phyloP scores from a whole-genome alignment of 1,140 invertebrate species.

The Aphelinus atriplicis region DNA sequence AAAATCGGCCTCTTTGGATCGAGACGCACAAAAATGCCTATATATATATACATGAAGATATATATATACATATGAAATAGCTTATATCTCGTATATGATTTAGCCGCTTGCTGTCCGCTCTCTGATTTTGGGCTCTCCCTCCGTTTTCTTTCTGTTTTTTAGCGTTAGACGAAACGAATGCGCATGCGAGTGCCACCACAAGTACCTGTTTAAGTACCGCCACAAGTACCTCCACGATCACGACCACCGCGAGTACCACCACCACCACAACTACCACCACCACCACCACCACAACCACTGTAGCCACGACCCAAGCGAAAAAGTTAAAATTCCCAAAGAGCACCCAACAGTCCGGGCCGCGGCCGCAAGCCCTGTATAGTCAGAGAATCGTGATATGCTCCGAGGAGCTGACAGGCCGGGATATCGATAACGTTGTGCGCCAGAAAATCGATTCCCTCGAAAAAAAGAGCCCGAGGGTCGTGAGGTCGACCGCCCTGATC shows the following conservation, averaged over 20 bases:
- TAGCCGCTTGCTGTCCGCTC: conserved; percentile 19
- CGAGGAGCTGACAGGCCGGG: conserved; percentile 59
- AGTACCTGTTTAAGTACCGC: conserved; percentile 48
- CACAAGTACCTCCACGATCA: conserved; percentile 39
- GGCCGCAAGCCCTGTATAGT: conserved; percentile 62
- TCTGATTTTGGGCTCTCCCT: conserved; percentile 61
- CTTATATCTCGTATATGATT: neutral
- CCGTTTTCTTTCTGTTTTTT: conserved; percentile 65
- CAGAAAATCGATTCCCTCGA: conserved; percentile 60
- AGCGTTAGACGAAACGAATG: conserved; percentile 66
- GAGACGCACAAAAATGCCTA: neutral
- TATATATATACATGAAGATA: too few species aligned
- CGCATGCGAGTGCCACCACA: conserved; percentile 64
- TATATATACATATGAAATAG: too few species aligned
- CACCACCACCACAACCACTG: conserved; percentile 55
- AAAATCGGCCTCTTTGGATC: neutral
- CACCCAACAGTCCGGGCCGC: conserved; percentile 57
- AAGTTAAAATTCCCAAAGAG: conserved; percentile 62
- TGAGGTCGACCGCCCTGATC: conserved; percentile 62
- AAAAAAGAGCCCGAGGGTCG: conserved; percentile 60
- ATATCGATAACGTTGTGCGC: conserved; percentile 60
- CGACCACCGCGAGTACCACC: conserved; percentile 40
- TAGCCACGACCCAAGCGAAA: conserved; percentile 58
- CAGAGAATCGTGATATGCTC: conserved; percentile 65
- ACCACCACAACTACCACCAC: conserved; percentile 45